Evolutionary conservation across 2,888 invertebrate species (phyloP), one percentile per base, ranked within the genome.

Genomic region (Sipha maydis): DNA sequence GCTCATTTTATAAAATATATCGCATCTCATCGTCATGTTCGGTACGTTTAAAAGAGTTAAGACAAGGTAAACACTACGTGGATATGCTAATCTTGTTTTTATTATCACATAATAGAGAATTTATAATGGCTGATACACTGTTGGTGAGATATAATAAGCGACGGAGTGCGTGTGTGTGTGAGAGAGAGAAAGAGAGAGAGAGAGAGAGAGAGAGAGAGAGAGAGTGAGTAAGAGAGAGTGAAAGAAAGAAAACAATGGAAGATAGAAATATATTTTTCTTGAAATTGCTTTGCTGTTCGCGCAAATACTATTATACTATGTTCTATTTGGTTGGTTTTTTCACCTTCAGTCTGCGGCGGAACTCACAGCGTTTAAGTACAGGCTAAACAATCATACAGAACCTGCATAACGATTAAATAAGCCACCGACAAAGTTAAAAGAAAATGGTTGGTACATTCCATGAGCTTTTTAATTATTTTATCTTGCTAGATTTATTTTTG

Each of bases 381-480:
- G 61, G 25, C 25, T n/a, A 8, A 0, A n/a, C n/a, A 61, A 61
- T 61, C 28, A 69, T 69, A 25, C 25, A 69, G 28, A 69, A 56
- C 3, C 56, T 48, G 48, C 48, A 56, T 25, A 79, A 79, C 56
- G 56, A 54, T 79, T 79, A 79, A 79, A 79, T 34, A 31, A 34
- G 34, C 34, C 56, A 25, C 56, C 34, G 14, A 78, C 78, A 11
- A 14, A 56, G 31, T 0, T 21, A 25, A 56, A 56, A 8, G 67
- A 38, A 61, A 80, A 67, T 9, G 38, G n/a, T 67, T 9, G n/a
- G 38, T 67, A 56, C 56, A 54, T 83, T 75, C 34, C 75, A n/a
- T n/a, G n/a, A 56, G n/a, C 34, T 17, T 75, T 83, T 73, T 83
- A 56, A 83, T 83, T 83, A 80, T 80, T 67, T 34, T 73, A 73